phyloP scores from a whole-genome alignment of 2,113 vertebrate genomes.

The Phyllopteryx taeniolatus region DNA sequence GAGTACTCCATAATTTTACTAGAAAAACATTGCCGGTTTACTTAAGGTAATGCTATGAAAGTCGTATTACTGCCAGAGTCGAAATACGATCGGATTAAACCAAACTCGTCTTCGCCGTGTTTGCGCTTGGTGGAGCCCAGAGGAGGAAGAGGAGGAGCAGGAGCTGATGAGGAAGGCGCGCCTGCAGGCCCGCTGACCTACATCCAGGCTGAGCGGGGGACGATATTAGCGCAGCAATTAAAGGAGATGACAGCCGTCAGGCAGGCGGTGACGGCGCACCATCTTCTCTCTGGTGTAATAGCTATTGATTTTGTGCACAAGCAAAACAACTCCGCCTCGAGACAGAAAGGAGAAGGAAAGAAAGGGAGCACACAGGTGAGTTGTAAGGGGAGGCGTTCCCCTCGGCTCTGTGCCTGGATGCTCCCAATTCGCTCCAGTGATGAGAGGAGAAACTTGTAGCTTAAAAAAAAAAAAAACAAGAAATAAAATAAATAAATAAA shows the following conservation, averaged over 20 bases:
- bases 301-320: slow-evolving; percentile 66
- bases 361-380: not conserved
- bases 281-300: slow-evolving; percentile 52
- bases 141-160: slow-evolving; percentile 19
- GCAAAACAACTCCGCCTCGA: slow-evolving; percentile 47
- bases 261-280: slow-evolving; percentile 51
- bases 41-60: too few relatives aligned
- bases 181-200: slow-evolving; percentile 64
- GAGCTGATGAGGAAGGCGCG: slow-evolving; percentile 45
- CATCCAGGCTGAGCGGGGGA: slow-evolving; percentile 63
- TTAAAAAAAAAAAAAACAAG: not conserved
- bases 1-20: too few relatives aligned
- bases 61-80: not conserved
- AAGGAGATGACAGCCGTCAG: slow-evolving; percentile 71
- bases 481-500: too few relatives aligned
- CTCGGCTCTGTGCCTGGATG: not conserved
- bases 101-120: slow-evolving; percentile 10
- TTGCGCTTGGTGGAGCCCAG: not conserved
- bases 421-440: not conserved
- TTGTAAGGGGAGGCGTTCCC: not conserved
- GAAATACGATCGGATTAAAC: not conserved
- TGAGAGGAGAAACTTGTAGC: not conserved
- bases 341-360: not conserved
- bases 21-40: too few relatives aligned
- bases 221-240: slow-evolving; percentile 75